Conservation (phyloP, 2,113 vertebrate species). For the Felis chaus region DNA sequence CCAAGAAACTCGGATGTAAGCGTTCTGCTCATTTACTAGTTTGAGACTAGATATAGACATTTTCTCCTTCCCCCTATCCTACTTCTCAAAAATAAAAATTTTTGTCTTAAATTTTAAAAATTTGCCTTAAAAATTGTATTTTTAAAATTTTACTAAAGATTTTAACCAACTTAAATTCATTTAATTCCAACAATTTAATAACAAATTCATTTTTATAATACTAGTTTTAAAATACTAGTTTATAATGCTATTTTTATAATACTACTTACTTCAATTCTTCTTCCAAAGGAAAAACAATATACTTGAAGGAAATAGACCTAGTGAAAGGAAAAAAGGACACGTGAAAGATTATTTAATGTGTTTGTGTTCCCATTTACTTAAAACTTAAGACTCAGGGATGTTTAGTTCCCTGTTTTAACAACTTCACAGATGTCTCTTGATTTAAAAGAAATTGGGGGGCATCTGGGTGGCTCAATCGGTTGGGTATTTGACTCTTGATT, state of each 20-base stretch:
- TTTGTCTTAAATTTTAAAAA: not conserved
- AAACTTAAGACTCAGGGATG: conserved; percentile 47
- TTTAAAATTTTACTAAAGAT: not conserved
- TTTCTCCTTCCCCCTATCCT: not conserved
- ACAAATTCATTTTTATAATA: not conserved
- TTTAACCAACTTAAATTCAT: not conserved
- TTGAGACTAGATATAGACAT: not conserved
- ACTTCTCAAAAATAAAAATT: not conserved
- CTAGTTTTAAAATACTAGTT: not conserved
- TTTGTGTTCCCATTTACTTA: not conserved
- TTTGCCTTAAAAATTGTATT: not conserved
- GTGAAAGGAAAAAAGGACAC: not conserved
- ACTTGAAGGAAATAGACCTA: not conserved
- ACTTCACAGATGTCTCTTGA: not conserved
- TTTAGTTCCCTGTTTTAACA: conserved; percentile 54
- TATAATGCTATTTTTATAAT: not conserved
- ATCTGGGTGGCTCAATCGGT: not conserved
- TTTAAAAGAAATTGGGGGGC: not conserved
- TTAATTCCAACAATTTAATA: conserved; percentile 1
- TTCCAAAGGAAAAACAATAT: not conserved
- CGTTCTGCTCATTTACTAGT: not conserved
- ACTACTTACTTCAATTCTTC: not conserved
- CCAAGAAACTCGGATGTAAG: not conserved
- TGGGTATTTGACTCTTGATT: not conserved
- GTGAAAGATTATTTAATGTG: not conserved